A percentile compares a stretch with the other conserved stretches of the same genome.
Conservation (phyloP, 2,797 vertebrate genomes). For the Mus minutoides region DNA sequence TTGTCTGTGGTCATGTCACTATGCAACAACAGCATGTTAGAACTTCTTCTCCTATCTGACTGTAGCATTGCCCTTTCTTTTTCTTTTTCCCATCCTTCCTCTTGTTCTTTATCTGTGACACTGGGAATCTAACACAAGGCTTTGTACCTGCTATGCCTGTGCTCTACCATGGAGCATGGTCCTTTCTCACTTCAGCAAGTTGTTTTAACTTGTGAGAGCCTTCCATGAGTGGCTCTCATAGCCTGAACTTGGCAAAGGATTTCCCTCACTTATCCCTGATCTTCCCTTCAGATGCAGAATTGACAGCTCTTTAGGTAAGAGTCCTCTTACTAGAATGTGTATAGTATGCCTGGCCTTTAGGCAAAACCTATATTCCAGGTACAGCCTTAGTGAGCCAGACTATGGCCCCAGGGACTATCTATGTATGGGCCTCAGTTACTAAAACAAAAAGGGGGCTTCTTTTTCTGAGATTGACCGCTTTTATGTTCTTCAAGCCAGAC, state of each 20-base stretch:
- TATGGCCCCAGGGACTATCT: background rate
- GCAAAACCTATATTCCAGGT: background rate
- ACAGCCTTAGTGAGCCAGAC: background rate
- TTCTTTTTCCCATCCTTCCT: no score
- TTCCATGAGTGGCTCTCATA: background rate
- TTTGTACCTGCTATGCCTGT: background rate
- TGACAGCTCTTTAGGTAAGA: background rate
- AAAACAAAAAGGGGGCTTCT: background rate
- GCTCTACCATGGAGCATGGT: background rate
- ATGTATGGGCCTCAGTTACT: background rate
- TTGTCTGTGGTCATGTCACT: background rate
- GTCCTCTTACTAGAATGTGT: background rate
- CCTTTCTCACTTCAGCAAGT: background rate
- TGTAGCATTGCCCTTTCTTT: background rate
- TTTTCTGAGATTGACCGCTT: conserved; percentile 53
- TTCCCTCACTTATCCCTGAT: background rate
- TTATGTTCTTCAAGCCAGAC: conserved; percentile 59
- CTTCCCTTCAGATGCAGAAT: background rate
- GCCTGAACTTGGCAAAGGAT: background rate
- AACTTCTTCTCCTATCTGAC: background rate
- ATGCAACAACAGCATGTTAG: background rate
- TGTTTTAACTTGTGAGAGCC: background rate
- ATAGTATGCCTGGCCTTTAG: background rate
- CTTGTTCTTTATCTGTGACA: background rate
- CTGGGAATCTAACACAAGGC: background rate